Evolutionary conservation across 2,113 vertebrate species (phyloP).

Genomic region (Furnarius figulus): DNA sequence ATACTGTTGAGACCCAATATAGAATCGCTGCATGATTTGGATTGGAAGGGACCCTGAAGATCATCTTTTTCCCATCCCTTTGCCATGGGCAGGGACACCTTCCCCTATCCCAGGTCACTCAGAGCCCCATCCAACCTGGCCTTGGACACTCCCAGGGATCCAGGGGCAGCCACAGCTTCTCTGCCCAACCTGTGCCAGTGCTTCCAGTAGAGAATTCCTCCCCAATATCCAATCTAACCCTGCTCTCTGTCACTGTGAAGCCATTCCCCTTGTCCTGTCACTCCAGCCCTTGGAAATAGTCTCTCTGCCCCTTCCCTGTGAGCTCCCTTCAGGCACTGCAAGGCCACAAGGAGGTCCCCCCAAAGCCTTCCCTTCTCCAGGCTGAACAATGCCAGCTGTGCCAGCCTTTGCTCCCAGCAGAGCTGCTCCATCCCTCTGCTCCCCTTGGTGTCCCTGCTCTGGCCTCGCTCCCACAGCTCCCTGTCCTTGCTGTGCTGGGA

Average conservation of each 20-base stretch:
- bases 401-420: no score
- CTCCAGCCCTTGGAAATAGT: no score
- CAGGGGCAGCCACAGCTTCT: neutral
- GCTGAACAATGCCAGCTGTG: no score
- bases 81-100: neutral
- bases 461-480: no score
- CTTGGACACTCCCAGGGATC: fast-evolving
- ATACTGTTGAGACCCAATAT: neutral
- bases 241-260: neutral
- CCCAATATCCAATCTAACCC: fast-evolving
- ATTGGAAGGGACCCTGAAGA: neutral
- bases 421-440: no score
- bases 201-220: neutral
- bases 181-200: neutral
- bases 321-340: no score
- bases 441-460: no score
- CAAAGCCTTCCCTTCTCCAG: no score
- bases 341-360: no score
- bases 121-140: fast-evolving
- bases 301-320: no score
- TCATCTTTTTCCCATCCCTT: fast-evolving
- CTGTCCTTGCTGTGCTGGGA: no score
- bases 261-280: neutral
- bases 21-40: neutral
- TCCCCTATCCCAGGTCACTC: fast-evolving